Evolutionary conservation across 2,113 vertebrate species (phyloP), one percentile per base, ranked within the genome.

Genomic region (Stegastes partitus): DNA sequence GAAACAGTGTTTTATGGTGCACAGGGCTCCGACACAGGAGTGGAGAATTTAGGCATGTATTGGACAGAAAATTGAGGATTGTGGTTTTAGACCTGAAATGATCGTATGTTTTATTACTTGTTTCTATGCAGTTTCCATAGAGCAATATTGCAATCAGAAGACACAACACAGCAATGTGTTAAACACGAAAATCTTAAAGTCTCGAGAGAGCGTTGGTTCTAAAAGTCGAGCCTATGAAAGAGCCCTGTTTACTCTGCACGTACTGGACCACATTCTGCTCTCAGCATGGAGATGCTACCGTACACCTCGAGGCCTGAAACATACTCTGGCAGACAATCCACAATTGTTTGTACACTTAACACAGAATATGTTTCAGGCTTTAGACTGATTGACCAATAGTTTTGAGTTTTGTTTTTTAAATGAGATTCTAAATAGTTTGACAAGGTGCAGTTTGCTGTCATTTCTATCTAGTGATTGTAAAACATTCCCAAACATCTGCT

Each of bases 401-500:
- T 56, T 25, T n/a, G 14, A 15, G 15, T 55, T 67, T 57, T 74
- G 70, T 72, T 67, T n/a, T n/a, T n/a, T n/a, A n/a, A n/a, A 66
- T 50, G 66, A 76, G 50, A 65, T 12, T 73, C 28, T 31, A 7
- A 31, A 31, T 31, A 31, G 28, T 31, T 31, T 31, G 28, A 31
- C 28, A 31, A 49, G 11, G 47, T 31, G 47, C 44, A 53, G 61
- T 25, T 15, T 68, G 22, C 61, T 61, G 49, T 62, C 1, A 23
- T 37, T 68, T 16, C 44, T 62, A 47, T 51, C 12, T 19, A 53
- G 22, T 77, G 28, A 68, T 37, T 21, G 25, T 50, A 39, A 67
- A 74, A 75, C 81, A 90, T 94, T 92, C 86, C 87, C 72, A 62
- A 49, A 34, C 28, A 18, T 51, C 19, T 14, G 0, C 57, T 85